Evolutionary conservation across 2,888 invertebrate species (phyloP), one percentile per base, ranked within the genome.

Genomic region (Fragum fragum): DNA sequence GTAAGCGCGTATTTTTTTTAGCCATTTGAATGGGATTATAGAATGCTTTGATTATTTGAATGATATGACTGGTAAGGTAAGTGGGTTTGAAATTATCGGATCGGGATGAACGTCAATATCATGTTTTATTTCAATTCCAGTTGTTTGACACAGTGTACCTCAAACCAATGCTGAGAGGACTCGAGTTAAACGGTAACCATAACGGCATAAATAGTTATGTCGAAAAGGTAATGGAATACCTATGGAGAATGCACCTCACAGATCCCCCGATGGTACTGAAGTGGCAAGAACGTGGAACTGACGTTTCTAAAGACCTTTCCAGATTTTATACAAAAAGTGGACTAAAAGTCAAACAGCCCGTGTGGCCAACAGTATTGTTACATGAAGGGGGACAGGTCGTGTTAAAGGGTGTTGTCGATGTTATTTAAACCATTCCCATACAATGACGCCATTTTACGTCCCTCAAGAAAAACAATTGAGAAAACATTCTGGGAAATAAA

Each of bases 211-310:
- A 29, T 18, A 16, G 32, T 1, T 61, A 61, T 32, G 61, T 32
- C 1, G n/a, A 32, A n/a, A 32, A 16, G 32, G 32, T 61, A 1
- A 32, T 61, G 0, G n/a, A 29, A 9, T 32, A 32, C n/a, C 16
- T 32, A 32, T 61, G 61, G 61, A 29, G 32, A 11, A 61, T 61
- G 61, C 29, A 61, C 7, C 29, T 61, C 7, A 29, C 61, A 29
- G 61, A 32, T 61, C 61, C 61, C 14, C 61, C 61, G n/a, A 61
- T 61, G 61, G 61, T 21, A 9, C n/a, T 61, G 18, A n/a, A 14
- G 28, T 61, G 61, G 61, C 61, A 29, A n/a, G 32, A 61, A 32
- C 7, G 21, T 16, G 61, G 61, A 16, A n/a, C 6, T 29, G 11
- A 26, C 1, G 11, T 61, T 32, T 32, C 29, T 14, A 61, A 61